Evolutionary conservation across 2,888 invertebrate genomes (phyloP), one percentile per base, ranked within the genome.

Genomic region (Drepanosiphum platanoidis): DNA sequence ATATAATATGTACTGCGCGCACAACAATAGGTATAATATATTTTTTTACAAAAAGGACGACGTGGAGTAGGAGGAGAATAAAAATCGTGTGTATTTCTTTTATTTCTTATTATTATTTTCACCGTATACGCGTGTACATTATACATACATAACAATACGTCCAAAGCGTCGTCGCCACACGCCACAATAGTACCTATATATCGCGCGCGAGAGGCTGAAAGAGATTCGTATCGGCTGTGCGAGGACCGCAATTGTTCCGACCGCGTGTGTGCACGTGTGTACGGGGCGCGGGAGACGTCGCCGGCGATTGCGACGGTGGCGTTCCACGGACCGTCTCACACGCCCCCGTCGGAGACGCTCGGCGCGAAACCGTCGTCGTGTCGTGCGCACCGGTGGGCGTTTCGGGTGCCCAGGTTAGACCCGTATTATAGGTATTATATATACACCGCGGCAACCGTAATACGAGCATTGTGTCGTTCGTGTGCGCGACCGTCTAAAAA

Each of bases 91-190:
- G 30, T 22, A 32, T 39, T 64, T 39, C 3, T 77, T 64, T 36
- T 42, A 13, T 13, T 42, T 52, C 15, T 64, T 77, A 77, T 64
- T 64, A 71, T 71, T 39, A 77, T 77, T 61, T 61, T 27, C 77
- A 36, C n/a, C 75, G 74, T 34, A n/a, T 4, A 36, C 15, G 7
- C 11, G 22, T 3, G 36, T 15, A n/a, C 8, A 18, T 36, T 36
- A 61, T 39, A 72, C 42, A 30, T 22, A 36, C 75, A 77, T 64
- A 39, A 77, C 77, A 77, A 77, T 77, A 77, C 77, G 77, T 64
- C 61, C 27, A 39, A 39, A 77, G 77, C 77, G 42, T 74, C 46
- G 74, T 4, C 11, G 22, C 7, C 11, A 46, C 42, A 46, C 64
- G 61, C 58, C 58, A 58, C 75, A 75, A 77, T n/a, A n/a, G n/a